phyloP scores from a whole-genome alignment of 2,113 vertebrate genomes.

The Thamnaconus septentrionalis region DNA sequence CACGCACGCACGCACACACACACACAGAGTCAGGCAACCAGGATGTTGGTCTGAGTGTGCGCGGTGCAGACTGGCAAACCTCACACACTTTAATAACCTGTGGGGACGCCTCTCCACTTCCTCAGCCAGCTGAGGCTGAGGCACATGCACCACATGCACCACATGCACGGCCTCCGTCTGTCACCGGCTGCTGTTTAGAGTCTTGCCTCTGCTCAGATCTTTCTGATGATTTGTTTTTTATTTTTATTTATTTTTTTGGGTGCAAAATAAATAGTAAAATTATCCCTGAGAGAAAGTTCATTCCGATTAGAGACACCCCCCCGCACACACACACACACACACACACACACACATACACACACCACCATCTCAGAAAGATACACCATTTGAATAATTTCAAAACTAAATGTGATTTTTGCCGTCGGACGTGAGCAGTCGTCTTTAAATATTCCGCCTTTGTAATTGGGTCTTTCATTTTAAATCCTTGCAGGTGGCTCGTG shows the following conservation, averaged over 20 bases:
- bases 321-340: neutral
- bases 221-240: too few species aligned
- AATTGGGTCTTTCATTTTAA: slow-evolving; percentile 50
- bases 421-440: slow-evolving; percentile 3
- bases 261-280: too few species aligned
- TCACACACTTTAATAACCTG: slow-evolving; percentile 70
- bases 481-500: slow-evolving; percentile 46
- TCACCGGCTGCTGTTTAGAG: too few species aligned
- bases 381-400: too few species aligned
- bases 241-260: too few species aligned
- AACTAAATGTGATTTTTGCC: neutral
- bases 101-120: slow-evolving; percentile 65
- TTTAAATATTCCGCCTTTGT: slow-evolving; percentile 12
- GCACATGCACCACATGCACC: neutral
- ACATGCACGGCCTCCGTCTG: too few species aligned
- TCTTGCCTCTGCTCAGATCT: too few species aligned
- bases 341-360: neutral
- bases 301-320: too few species aligned
- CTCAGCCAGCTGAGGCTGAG: slow-evolving; percentile 40
- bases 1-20: too few species aligned
- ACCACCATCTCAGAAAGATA: too few species aligned
- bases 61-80: slow-evolving; percentile 59
- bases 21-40: slow-evolving; percentile 41
- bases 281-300: too few species aligned
- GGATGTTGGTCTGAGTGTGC: slow-evolving; percentile 55